Evolutionary conservation across 2,797 vertebrate species (phyloP).

Genomic region (Falco peregrinus): DNA sequence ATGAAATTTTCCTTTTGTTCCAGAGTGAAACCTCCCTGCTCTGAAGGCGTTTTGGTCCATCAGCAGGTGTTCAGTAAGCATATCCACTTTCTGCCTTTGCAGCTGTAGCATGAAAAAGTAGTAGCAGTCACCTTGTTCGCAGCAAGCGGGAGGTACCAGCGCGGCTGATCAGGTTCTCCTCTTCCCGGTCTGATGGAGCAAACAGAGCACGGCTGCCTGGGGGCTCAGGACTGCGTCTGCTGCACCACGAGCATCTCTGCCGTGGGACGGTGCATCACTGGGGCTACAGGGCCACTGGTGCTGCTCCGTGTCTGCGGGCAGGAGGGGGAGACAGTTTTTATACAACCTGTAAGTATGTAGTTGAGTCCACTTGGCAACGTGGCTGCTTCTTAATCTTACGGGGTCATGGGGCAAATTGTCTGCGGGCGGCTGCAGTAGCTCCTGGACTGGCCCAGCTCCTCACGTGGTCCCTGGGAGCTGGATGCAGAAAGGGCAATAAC

Average conservation of each 20-base stretch:
- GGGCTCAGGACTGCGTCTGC: accelerated
- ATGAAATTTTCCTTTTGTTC: not conserved
- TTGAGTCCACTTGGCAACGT: not conserved
- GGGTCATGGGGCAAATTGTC: accelerated
- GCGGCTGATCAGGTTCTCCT: not conserved
- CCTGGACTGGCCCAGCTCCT: not conserved
- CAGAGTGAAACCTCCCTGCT: not conserved
- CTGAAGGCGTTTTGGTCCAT: not conserved
- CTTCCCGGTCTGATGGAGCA: not conserved
- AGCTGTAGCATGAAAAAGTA: not conserved
- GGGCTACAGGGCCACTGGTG: not conserved
- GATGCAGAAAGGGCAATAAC: not conserved
- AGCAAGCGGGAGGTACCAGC: accelerated
- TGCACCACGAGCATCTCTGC: not conserved
- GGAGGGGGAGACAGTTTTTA: not conserved
- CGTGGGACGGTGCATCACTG: accelerated
- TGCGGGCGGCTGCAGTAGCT: not conserved
- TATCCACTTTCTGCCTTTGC: not conserved
- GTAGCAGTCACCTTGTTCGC: not conserved
- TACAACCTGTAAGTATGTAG: not conserved
- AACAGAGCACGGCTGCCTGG: too few relatives aligned
- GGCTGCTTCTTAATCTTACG: not conserved
- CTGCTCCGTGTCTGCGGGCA: accelerated
- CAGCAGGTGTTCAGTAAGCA: accelerated
- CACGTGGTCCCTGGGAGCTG: not conserved